Evolutionary conservation across 2,113 vertebrate genomes (phyloP).

Genomic region (Elephas maximus): DNA sequence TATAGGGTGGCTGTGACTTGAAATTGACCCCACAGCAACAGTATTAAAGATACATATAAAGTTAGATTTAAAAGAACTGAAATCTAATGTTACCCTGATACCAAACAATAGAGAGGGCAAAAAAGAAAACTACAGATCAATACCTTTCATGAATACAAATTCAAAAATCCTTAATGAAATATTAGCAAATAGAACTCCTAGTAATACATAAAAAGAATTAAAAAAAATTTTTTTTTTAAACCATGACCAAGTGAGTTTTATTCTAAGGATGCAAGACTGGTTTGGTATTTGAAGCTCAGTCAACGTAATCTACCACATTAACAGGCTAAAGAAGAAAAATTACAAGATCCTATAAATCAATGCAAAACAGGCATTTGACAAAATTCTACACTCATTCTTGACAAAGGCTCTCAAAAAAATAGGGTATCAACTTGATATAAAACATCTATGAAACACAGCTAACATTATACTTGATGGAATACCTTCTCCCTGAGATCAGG

Average conservation of each 20-base stretch:
- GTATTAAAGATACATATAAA: background rate
- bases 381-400: background rate
- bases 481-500: background rate
- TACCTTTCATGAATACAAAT: background rate
- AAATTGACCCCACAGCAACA: too few species aligned
- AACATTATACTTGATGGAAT: background rate
- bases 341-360: background rate
- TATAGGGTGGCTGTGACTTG: too few species aligned
- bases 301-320: background rate
- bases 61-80: constrained; percentile 15
- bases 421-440: background rate
- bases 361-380: background rate
- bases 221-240: background rate
- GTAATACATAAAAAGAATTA: background rate
- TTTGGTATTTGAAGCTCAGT: constrained; percentile 4
- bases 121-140: too few species aligned
- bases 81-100: background rate
- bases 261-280: background rate
- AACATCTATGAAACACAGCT: background rate
- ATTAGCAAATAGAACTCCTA: background rate
- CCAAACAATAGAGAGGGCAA: too few species aligned
- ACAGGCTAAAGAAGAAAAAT: background rate
- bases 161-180: constrained; percentile 2
- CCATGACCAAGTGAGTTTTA: background rate
- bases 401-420: background rate